A percentile compares a stretch with the other conserved stretches of the same genome.
phyloP scores from a whole-genome alignment of 2,797 vertebrate species.

The Clarias pachynema region DNA sequence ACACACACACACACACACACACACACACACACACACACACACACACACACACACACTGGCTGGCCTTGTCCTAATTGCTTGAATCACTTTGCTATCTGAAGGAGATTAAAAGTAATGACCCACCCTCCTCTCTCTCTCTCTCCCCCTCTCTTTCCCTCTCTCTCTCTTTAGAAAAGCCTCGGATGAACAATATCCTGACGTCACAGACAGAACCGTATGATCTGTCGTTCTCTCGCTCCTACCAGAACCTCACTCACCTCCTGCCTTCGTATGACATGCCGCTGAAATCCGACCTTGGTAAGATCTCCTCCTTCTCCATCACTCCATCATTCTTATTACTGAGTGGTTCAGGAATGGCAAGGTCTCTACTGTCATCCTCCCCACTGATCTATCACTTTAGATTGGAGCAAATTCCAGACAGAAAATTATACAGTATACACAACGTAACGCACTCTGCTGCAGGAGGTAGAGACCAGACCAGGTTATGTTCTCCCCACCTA shows the following conservation, averaged over 20 bases:
- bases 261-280: conserved; percentile 92
- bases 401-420: background rate
- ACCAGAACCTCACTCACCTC: conserved; percentile 96
- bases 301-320: conserved; percentile 15
- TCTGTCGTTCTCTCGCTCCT: conserved; percentile 93
- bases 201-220: conserved; percentile 96
- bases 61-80: conserved; percentile 14
- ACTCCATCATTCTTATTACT: background rate
- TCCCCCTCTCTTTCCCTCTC: conserved; percentile 10
- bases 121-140: conserved; percentile 9
- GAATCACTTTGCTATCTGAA: background rate
- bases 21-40: background rate
- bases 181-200: conserved; percentile 95
- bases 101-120: conserved; percentile 11
- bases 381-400: background rate
- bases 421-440: background rate
- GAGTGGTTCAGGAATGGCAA: background rate
- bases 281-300: conserved; percentile 81
- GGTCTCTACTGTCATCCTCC: background rate
- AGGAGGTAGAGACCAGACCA: background rate
- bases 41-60: conserved; percentile 22
- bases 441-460: background rate
- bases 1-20: background rate
- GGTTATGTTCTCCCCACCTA: too few relatives aligned
- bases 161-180: conserved; percentile 82